Evolutionary conservation across 2,888 invertebrate genomes (phyloP), one percentile per base, ranked within the genome.

Genomic region (Pyrocoelia pectoralis): DNA sequence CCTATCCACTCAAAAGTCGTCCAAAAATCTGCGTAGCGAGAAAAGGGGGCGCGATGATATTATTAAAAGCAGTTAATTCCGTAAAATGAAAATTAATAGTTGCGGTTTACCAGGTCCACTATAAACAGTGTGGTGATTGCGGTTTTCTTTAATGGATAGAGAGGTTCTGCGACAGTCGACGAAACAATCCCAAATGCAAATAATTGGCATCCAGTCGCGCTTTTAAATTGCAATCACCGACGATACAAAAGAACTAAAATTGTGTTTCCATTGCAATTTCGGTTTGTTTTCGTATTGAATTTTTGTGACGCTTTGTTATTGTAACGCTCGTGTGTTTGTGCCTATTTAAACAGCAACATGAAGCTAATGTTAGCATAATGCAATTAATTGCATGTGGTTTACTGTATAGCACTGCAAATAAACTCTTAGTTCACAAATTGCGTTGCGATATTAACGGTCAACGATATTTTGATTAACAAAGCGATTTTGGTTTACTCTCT

Each of bases 351-450:
- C 60, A 54, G 52, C 57, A 59, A 74, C 76, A 76, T 73, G 74
- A 71, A 72, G 72, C 72, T 70, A 73, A 72, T 75, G 77, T 74
- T 75, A 73, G 73, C 73, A 71, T 76, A 76, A 73, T 78, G 78
- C 79, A 77, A 77, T 77, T 79, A 79, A 79, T 78, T 79, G 78
- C 78, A 78, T 75, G 73, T 72, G 74, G 74, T 73, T 33, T 68
- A 67, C 68, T 72, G 68, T 73, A 74, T 74, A 70, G 73, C 73
- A 76, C 72, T 70, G 78, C 77, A 78, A 79, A 79, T 78, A 77
- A 73, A 75, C 76, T 74, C 72, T 69, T 72, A 72, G 76, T 77
- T 71, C 73, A 72, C 76, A 74, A 75, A 75, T 75, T 74, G 73
- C 70, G 70, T 73, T 72, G 71, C 72, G 60, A 66, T 75, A 75